Evolutionary conservation across 2,888 invertebrate genomes (phyloP), one percentile per base, ranked within the genome.

Genomic region (Caenorhabditis angaria): DNA sequence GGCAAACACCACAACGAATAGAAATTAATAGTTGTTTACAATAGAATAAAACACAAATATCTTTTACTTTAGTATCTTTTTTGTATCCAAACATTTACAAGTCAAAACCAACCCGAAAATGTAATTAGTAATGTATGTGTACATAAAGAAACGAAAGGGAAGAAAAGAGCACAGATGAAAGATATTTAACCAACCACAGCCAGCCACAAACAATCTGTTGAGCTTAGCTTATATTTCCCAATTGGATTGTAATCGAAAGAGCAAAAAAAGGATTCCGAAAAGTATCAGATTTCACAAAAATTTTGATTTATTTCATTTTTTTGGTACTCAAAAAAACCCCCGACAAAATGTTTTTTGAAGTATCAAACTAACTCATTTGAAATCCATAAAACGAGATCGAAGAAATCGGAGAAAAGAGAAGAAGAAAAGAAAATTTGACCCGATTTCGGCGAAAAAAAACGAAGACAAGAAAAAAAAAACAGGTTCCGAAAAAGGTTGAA

Each of bases 351-450:
- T n/a, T n/a, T n/a, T n/a, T n/a, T n/a, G n/a, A n/a, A n/a, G n/a
- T n/a, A n/a, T n/a, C n/a, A n/a, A n/a, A n/a, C n/a, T n/a, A n/a
- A n/a, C n/a, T n/a, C n/a, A n/a, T n/a, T n/a, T n/a, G n/a, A n/a
- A n/a, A n/a, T n/a, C n/a, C n/a, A n/a, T n/a, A n/a, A n/a, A n/a
- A n/a, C n/a, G n/a, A n/a, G 41, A 41, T 56, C 62, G 25, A 56
- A 20, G 51, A 35, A 64, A 54, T 62, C 29, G 35, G 27, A 22
- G 25, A 54, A 51, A 62, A 48, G n/a, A 28, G 32, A 32, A 61
- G 57, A 61, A 35, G 28, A 54, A 67, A 25, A 58, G 58, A 61
- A 64, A 69, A 64, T 57, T 63, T 64, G 69, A 69, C 60, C 61
- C 41, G 61, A 64, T 61, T 61, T 60, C 29, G 25, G 32, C 41